Conservation (phyloP, 2,797 vertebrate genomes). For the Lagocephalus sceleratus region DNA sequence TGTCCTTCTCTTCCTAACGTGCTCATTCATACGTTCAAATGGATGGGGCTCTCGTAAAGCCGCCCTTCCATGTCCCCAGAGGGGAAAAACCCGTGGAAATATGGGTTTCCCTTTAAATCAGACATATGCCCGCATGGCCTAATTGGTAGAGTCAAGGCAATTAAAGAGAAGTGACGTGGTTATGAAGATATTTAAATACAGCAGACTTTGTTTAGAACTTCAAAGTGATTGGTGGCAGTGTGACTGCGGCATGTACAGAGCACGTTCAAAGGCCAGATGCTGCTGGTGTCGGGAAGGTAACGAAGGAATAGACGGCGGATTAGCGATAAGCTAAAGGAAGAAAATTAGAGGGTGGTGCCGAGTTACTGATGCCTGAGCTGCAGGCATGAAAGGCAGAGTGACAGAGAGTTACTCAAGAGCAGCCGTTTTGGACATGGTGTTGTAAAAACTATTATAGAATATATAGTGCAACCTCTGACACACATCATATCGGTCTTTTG, state of each 20-base stretch:
- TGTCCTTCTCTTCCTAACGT: constrained; percentile 13
- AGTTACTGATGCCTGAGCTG: too few species aligned
- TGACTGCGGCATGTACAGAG: constrained; percentile 17
- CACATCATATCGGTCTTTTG: too few species aligned
- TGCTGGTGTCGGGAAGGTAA: constrained; percentile 8
- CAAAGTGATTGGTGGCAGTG: constrained; percentile 47
- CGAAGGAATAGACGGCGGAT: constrained; percentile 42
- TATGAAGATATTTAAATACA: constrained; percentile 24
- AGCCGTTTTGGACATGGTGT: too few species aligned
- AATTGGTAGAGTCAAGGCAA: constrained; percentile 26
- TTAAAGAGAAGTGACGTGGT: constrained; percentile 33
- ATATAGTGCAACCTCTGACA: too few species aligned
- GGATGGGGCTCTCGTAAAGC: constrained; percentile 7
- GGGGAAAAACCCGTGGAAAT: constrained; percentile 16
- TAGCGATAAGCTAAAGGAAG: constrained; percentile 10
- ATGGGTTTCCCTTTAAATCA: constrained; percentile 11
- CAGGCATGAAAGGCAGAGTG: too few species aligned
- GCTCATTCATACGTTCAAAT: constrained; percentile 2
- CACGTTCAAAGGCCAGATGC: not conserved
- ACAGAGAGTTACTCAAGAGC: too few species aligned
- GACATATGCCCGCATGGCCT: constrained; percentile 1
- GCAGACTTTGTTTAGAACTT: constrained; percentile 50
- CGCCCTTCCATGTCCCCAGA: constrained; percentile 25
- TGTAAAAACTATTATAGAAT: too few species aligned
- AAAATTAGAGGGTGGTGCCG: too few species aligned